Conservation (phyloP, 2,888 invertebrate genomes). For the Bhutanitis thaidina region DNA sequence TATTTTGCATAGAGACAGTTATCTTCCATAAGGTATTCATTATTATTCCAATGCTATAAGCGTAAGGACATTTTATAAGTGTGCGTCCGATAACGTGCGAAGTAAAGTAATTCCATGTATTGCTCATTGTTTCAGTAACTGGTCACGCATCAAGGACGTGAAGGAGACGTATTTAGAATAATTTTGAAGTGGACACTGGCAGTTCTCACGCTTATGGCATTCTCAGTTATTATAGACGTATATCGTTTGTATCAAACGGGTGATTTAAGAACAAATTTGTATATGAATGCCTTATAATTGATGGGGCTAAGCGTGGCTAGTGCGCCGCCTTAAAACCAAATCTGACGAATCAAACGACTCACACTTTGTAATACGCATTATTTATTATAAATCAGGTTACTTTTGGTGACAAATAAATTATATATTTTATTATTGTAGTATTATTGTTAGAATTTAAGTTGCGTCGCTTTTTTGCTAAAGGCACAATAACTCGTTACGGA, state of each 20-base stretch:
- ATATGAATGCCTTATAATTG: constrained; percentile 17
- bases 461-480: too few relatives aligned
- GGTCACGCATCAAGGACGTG: constrained; percentile 75
- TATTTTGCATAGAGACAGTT: constrained; percentile 5
- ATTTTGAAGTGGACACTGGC: constrained; percentile 58
- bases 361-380: constrained; percentile 4
- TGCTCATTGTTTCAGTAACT: constrained; percentile 49
- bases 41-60: constrained; percentile 19
- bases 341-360: constrained; percentile 1
- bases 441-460: too few relatives aligned
- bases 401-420: constrained; percentile 3
- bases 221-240: constrained; percentile 37
- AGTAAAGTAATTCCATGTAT: constrained; percentile 53
- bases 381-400: constrained; percentile 13
- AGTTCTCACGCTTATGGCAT: constrained; percentile 72
- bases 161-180: constrained; percentile 68
- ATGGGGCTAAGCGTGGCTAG: constrained; percentile 4
- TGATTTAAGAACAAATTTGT: constrained; percentile 17
- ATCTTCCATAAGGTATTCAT: constrained; percentile 12
- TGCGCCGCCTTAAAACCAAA: neutral
- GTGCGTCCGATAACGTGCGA: constrained; percentile 47
- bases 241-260: constrained; percentile 17
- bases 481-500: too few relatives aligned
- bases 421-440: constrained; percentile 10
- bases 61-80: constrained; percentile 27